These are phyloP conservation scores for Neodiprion virginianus DNA, from an alignment of 1,140 invertebrate genomes.

Conservation along the genomic window DNA sequence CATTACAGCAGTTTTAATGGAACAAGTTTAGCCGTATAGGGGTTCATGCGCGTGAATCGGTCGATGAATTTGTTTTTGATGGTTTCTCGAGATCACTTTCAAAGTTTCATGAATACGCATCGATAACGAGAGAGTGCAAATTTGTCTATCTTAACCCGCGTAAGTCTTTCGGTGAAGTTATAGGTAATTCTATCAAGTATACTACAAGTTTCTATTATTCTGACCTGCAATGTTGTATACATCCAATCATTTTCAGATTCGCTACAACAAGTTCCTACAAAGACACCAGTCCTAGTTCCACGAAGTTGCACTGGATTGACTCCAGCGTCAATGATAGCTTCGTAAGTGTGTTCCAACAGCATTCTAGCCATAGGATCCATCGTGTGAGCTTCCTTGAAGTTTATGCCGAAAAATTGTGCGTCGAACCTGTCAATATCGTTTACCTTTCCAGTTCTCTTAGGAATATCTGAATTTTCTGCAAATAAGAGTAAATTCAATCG, in stretches of 20 bases:
- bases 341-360: constrained; percentile 83
- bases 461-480: constrained; percentile 71
- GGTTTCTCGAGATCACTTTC: too few species aligned
- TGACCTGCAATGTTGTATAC: constrained; percentile 67
- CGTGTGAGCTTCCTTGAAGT: constrained; percentile 81
- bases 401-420: constrained; percentile 81
- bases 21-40: too few species aligned
- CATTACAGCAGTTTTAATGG: too few species aligned
- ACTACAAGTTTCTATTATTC: too few species aligned
- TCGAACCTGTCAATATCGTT: constrained; percentile 84
- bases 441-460: constrained; percentile 80
- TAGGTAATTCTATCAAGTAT: not conserved
- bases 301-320: constrained; percentile 61
- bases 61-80: too few species aligned
- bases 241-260: constrained; percentile 76
- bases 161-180: too few species aligned
- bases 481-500: not conserved
- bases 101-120: too few species aligned
- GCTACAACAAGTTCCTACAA: constrained; percentile 80
- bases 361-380: constrained; percentile 91
- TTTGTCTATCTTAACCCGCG: too few species aligned
- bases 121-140: too few species aligned
- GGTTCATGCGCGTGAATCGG: too few species aligned
- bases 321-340: constrained; percentile 89
- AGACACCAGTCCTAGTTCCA: constrained; percentile 81